Conservation (phyloP, 2,113 vertebrate genomes). For the Tursiops truncatus region DNA sequence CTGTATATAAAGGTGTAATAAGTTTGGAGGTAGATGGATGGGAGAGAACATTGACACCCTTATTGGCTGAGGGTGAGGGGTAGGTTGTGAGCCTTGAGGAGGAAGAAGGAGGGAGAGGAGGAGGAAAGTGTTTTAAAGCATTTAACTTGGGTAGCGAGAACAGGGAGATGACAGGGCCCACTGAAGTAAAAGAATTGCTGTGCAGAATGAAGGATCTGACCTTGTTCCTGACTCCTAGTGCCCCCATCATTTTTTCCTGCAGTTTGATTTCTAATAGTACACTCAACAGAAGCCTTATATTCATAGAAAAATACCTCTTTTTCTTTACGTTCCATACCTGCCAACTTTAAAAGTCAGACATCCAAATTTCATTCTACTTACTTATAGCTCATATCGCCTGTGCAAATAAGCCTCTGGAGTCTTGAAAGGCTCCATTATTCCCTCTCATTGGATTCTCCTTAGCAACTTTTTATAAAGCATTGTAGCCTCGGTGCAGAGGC, state of each 20-base stretch:
- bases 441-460: neutral
- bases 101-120: neutral
- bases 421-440: neutral
- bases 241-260: neutral
- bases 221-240: neutral
- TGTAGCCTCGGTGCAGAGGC: neutral
- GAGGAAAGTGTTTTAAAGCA: neutral
- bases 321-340: neutral
- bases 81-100: neutral
- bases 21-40: neutral
- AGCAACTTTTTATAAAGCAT: neutral
- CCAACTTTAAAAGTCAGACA: neutral
- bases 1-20: neutral
- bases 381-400: neutral
- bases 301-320: neutral
- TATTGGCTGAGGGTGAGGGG: neutral
- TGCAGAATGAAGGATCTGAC: neutral
- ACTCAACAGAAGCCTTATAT: neutral
- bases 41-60: neutral
- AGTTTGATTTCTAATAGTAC: neutral
- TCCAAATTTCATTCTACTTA: neutral
- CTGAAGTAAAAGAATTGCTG: neutral
- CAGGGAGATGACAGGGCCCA: neutral
- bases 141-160: conserved; percentile 4
- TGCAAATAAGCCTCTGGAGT: neutral